A percentile compares a stretch with the other conserved stretches of the same genome.
phyloP scores from a whole-genome alignment of 53 echinoderm and acorn worm genomes.

The Stichopus horrens region DNA sequence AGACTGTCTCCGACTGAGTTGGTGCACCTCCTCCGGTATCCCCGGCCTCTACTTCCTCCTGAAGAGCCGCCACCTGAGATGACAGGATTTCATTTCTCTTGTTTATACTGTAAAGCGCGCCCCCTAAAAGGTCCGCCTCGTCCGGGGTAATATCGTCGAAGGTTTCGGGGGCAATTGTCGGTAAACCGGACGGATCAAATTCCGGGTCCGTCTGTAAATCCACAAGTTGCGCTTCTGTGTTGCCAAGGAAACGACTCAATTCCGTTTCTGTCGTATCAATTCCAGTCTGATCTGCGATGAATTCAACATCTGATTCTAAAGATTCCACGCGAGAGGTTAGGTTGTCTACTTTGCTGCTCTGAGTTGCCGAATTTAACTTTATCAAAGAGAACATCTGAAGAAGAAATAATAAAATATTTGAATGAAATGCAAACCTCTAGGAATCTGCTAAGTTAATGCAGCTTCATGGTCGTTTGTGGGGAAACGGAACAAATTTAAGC shows the following conservation, averaged over 20 bases:
- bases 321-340: background rate
- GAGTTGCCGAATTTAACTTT: background rate
- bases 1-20: background rate
- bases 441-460: too few species aligned
- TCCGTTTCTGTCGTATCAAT: slow-evolving; percentile 17
- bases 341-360: background rate
- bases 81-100: slow-evolving; percentile 18
- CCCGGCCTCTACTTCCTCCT: background rate
- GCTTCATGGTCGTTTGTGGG: too few species aligned
- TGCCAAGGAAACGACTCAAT: slow-evolving; percentile 45
- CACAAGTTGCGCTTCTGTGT: slow-evolving; percentile 24
- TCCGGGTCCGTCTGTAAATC: slow-evolving; percentile 26
- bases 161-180: slow-evolving; percentile 13
- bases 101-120: background rate
- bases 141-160: slow-evolving; percentile 8
- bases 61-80: slow-evolving; percentile 25
- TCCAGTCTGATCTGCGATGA: slow-evolving; percentile 34
- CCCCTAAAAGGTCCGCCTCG: slow-evolving; percentile 20
- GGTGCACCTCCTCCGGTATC: background rate
- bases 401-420: background rate
- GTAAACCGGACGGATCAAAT: background rate
- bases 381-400: background rate
- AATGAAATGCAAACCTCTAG: too few species aligned
- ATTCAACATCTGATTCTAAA: background rate
- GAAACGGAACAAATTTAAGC: too few species aligned